These are phyloP conservation scores for Pollenia labialis DNA, from an alignment of 2,888 invertebrate genomes.

Conservation along the genomic window DNA sequence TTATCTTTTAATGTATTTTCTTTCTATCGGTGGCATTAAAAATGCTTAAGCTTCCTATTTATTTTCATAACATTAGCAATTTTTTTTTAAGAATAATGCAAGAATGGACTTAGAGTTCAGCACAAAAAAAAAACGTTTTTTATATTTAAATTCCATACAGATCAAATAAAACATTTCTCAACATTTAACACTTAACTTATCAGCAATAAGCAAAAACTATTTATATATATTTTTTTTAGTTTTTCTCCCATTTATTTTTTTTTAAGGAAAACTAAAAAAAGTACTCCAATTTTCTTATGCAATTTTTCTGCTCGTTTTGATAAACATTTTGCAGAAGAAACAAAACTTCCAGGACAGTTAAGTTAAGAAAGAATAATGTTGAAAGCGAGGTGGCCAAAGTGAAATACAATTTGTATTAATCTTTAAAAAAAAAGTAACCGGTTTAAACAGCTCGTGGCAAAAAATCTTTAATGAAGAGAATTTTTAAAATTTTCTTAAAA, in stretches of 20 bases:
- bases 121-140: conserved; percentile 34
- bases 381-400: conserved; percentile 32
- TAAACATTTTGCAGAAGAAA: conserved; percentile 47
- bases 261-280: conserved; percentile 2
- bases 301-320: conserved; percentile 24
- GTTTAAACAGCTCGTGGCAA: too few relatives aligned
- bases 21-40: conserved; percentile 24
- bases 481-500: neutral
- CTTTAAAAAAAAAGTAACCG: too few relatives aligned
- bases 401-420: too few relatives aligned
- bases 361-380: conserved; percentile 14
- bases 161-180: conserved; percentile 69
- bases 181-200: conserved; percentile 71
- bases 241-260: conserved; percentile 15
- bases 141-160: conserved; percentile 65
- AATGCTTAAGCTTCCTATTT: conserved; percentile 17
- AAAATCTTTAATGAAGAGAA: too few relatives aligned
- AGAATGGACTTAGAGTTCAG: neutral
- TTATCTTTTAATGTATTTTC: neutral
- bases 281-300: conserved; percentile 50
- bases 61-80: conserved; percentile 43
- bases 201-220: conserved; percentile 51
- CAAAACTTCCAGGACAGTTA: conserved; percentile 36
- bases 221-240: conserved; percentile 27
- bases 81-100: neutral